Percentiles rank a stretch among this genome's conserved stretches.
phyloP scores from a whole-genome alignment of 2,113 vertebrate genomes.

The Tauraco erythrolophus region DNA sequence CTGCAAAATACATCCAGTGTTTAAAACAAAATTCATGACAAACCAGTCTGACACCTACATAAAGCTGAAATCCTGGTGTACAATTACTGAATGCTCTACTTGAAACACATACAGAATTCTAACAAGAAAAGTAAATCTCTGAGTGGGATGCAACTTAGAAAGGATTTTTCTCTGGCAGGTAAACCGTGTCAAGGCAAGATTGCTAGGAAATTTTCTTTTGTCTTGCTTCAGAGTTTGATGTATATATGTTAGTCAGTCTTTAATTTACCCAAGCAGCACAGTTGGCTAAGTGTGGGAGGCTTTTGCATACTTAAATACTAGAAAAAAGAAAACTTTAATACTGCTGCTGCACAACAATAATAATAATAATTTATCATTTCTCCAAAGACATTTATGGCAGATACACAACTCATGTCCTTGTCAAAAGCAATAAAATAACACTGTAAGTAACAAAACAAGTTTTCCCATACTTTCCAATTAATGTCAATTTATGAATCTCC shows the following conservation, averaged over 20 bases:
- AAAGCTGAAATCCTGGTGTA: not conserved
- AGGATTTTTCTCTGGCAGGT: slow-evolving; percentile 33
- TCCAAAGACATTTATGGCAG: not conserved
- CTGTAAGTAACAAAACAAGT: not conserved
- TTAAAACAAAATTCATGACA: slow-evolving; percentile 15
- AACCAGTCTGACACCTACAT: slow-evolving; percentile 39
- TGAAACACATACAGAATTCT: not conserved
- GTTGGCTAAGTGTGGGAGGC: slow-evolving; percentile 18
- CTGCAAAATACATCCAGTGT: not conserved
- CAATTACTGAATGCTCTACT: not conserved
- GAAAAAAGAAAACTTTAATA: not conserved
- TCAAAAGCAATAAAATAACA: slow-evolving; percentile 20
- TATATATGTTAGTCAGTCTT: slow-evolving; percentile 21
- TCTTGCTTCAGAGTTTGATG: slow-evolving; percentile 31
- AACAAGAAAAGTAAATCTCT: slow-evolving; percentile 14
- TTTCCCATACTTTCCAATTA: not conserved
- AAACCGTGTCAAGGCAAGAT: slow-evolving; percentile 13
- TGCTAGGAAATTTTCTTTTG: slow-evolving; percentile 30
- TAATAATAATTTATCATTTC: not conserved
- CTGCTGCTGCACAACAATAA: not conserved
- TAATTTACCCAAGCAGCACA: slow-evolving; percentile 38
- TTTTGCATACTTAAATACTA: slow-evolving; percentile 12
- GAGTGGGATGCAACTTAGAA: slow-evolving; percentile 41
- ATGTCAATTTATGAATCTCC: not conserved
- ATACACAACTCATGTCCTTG: not conserved